phyloP scores from a whole-genome alignment of 2,113 vertebrate species.

The Picathartes gymnocephalus region DNA sequence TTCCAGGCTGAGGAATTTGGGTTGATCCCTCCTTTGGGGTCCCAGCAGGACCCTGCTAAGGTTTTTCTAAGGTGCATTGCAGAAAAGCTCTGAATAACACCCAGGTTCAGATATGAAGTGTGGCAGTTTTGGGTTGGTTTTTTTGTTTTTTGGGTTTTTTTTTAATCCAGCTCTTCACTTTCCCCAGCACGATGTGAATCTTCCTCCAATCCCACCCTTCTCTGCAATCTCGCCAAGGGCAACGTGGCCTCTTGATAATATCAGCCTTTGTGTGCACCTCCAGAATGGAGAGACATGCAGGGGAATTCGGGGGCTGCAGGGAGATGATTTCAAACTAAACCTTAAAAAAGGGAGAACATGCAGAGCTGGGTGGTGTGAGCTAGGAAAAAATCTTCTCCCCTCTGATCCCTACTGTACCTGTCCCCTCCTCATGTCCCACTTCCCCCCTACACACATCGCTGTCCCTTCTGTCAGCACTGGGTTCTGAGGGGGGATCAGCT shows the following conservation, averaged over 20 bases:
- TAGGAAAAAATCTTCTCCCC: background rate
- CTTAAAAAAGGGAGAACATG: background rate
- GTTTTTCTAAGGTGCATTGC: background rate
- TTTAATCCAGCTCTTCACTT: background rate
- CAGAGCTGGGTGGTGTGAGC: background rate
- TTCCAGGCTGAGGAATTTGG: background rate
- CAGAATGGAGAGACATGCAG: background rate
- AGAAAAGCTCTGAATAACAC: background rate
- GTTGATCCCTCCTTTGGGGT: background rate
- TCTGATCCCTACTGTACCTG: background rate
- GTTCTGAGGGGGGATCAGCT: accelerated
- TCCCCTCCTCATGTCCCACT: background rate
- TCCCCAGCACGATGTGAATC: background rate
- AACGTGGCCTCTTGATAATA: background rate
- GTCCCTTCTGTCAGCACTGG: background rate
- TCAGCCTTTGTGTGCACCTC: background rate
- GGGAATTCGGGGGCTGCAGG: background rate
- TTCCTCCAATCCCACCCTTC: background rate
- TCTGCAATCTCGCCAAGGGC: background rate
- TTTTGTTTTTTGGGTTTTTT: background rate
- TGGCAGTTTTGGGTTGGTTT: background rate
- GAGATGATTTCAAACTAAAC: background rate
- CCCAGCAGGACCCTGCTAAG: background rate
- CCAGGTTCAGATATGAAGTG: background rate
- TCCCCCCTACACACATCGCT: background rate